Evolutionary conservation across 2,888 invertebrate genomes (phyloP).

Genomic region (Chrysolina haemoptera): DNA sequence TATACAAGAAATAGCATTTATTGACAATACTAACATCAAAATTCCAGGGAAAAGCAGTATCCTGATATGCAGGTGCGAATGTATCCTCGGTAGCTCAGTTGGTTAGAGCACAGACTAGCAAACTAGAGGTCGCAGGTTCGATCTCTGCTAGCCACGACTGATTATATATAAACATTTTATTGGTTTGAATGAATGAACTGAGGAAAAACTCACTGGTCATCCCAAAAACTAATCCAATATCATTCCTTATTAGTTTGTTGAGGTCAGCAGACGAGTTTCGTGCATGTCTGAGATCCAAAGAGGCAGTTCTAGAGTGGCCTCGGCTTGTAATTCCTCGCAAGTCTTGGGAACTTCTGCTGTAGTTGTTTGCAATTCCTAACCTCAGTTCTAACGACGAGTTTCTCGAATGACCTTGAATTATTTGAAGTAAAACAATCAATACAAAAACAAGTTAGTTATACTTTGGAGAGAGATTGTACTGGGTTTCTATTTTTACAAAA

Average conservation of each 20-base stretch:
- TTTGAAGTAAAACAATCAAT: neutral
- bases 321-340: constrained; percentile 68
- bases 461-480: neutral
- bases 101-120: too few species aligned
- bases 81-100: too few species aligned
- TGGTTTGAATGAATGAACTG: neutral
- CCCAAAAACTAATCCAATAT: constrained; percentile 80
- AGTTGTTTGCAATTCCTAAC: constrained; percentile 68
- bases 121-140: too few species aligned
- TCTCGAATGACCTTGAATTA: constrained; percentile 76
- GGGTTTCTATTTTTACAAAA: too few species aligned
- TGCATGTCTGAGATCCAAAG: constrained; percentile 83
- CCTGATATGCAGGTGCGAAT: too few species aligned
- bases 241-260: constrained; percentile 81
- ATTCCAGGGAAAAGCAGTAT: too few species aligned
- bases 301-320: constrained; percentile 87
- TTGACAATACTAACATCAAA: too few species aligned
- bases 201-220: constrained; percentile 59
- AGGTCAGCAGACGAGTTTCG: constrained; percentile 83
- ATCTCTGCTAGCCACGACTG: too few species aligned
- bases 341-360: constrained; percentile 71
- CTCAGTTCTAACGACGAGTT: constrained; percentile 89
- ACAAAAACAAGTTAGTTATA: neutral
- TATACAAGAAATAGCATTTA: too few species aligned
- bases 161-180: constrained; percentile 19